Evolutionary conservation across 2,797 vertebrate genomes (phyloP), one percentile per base, ranked within the genome.

Genomic region (Pygocentrus nattereri): DNA sequence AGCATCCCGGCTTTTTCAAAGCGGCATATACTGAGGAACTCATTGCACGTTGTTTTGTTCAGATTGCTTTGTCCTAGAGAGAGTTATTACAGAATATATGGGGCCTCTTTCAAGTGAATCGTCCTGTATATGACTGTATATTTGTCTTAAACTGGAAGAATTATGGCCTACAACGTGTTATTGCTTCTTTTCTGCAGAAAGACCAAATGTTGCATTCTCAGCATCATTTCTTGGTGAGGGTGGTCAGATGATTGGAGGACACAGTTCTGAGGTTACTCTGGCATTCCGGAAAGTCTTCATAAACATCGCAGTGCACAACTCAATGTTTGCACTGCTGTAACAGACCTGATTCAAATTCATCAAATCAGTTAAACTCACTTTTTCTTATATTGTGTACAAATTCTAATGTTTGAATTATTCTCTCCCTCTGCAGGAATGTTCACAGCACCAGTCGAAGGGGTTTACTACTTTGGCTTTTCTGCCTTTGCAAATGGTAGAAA

Each of bases 401-500:
- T 10, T 41, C 41, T 44, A 34, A 34, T 6, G n/a, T 7, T 16
- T 31, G n/a, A 1, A 8, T 31, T 10, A 16, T 74, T 0, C 4
- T n/a, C 68, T 58, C 21, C 5, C 6, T 61, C 27, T 50, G 21
- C 23, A 71, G 80, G 73, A 41, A 61, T 30, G 2, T 81, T 81
- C 44, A 81, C 54, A 8, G 23, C 80, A 21, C 74, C 73, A 12
- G 73, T 71, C 64, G 69, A 44, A 52, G 73, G 80, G 0, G 21
- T 81, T 11, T 76, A 71, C 41, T 72, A 64, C 18, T 77, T 77
- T 72, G 74, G 56, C 47, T 82, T 77, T 23, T 77, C 80, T 27
- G 49, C 74, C 21, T 82, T 77, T 56, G 67, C 47, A 13, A 77
- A 56, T 5, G 23, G 10, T 18, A 1, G 44, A 64, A 7, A n/a